A percentile compares a stretch with the other conserved stretches of the same genome.
Conservation (phyloP, 37 sponge, comb jelly and placozoan species). For the Crambe crambe region DNA sequence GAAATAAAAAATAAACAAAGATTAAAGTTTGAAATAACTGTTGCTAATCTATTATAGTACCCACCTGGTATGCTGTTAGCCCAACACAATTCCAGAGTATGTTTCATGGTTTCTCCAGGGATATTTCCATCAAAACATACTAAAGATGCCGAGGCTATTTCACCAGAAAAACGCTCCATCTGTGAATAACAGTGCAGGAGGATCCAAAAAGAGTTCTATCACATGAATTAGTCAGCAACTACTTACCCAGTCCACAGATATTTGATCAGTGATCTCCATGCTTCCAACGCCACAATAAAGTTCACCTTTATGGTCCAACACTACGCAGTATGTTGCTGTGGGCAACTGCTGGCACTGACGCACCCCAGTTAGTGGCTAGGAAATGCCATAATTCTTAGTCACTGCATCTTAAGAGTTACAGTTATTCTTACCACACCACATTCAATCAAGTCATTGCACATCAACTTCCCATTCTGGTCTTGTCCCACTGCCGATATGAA, state of each 20-base stretch:
- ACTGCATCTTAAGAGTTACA: not conserved
- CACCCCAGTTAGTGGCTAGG: slow-evolving; percentile 32
- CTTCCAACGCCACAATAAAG: slow-evolving; percentile 73
- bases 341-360: not conserved
- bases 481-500: slow-evolving; percentile 84
- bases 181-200: no score
- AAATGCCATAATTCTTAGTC: not conserved
- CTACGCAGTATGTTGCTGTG: slow-evolving; percentile 80
- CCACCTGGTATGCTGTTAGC: slow-evolving; percentile 47
- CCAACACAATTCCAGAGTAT: slow-evolving; percentile 33
- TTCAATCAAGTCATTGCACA: slow-evolving; percentile 43
- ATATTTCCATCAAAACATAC: slow-evolving; percentile 79
- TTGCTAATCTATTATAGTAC: no score
- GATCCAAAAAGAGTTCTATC: no score
- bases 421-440: slow-evolving; percentile 39
- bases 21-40: not conserved
- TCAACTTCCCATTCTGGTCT: slow-evolving; percentile 62
- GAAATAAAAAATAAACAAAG: no score
- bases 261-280: slow-evolving; percentile 60
- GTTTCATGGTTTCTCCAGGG: slow-evolving; percentile 33
- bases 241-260: slow-evolving; percentile 53
- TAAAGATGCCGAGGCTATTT: slow-evolving; percentile 36
- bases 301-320: slow-evolving; percentile 77
- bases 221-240: not conserved
- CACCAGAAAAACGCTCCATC: slow-evolving; percentile 21